Evolutionary conservation across 2,888 invertebrate species (phyloP).

Genomic region (Ophonus ardosiacus): DNA sequence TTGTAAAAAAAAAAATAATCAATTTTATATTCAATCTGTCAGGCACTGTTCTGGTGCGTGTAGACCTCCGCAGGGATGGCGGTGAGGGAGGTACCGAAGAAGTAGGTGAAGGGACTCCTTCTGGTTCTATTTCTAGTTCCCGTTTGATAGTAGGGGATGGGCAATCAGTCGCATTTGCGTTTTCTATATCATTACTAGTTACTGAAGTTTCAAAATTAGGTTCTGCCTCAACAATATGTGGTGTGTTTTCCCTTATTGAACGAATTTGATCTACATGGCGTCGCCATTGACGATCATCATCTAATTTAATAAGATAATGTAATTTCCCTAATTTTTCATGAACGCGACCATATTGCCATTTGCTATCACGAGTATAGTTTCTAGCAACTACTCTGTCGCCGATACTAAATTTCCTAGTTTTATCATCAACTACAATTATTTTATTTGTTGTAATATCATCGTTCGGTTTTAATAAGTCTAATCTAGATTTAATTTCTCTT

Average conservation of each 20-base stretch:
- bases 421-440: not conserved
- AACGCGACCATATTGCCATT: slow-evolving; percentile 67
- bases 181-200: not conserved
- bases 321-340: slow-evolving; percentile 64
- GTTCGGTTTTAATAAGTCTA: slow-evolving; percentile 44
- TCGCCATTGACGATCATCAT: slow-evolving; percentile 66
- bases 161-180: not conserved
- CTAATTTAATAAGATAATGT: slow-evolving; percentile 66
- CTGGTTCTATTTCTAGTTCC: not conserved
- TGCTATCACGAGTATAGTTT: slow-evolving; percentile 58
- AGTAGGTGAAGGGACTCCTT: not conserved
- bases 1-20: no score
- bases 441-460: not conserved
- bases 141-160: not conserved
- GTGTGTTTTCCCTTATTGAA: slow-evolving; percentile 63
- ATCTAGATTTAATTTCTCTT: slow-evolving; percentile 61
- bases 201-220: not conserved
- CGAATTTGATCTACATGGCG: slow-evolving; percentile 67
- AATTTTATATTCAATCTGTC: not conserved
- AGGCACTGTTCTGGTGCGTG: not conserved
- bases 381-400: slow-evolving; percentile 63
- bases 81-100: not conserved
- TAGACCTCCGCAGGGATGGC: not conserved
- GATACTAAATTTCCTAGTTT: slow-evolving; percentile 24
- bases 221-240: slow-evolving; percentile 8